These are phyloP conservation scores for Drosophila sordidula DNA, from an alignment of 2,888 invertebrate species.

Conservation along the genomic window DNA sequence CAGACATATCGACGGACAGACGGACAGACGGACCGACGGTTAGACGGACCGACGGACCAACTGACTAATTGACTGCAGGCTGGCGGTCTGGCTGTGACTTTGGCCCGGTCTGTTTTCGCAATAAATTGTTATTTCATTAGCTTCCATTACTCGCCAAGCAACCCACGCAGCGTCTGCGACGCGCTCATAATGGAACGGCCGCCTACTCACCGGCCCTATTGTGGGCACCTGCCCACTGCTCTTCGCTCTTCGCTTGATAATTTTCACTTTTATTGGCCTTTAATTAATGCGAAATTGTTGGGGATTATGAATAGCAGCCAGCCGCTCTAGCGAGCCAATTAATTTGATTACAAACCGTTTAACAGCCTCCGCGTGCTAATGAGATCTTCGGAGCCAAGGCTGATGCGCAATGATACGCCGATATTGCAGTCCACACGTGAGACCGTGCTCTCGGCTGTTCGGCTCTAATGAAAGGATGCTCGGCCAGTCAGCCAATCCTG, in stretches of 20 bases:
- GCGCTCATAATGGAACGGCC: slow-evolving; percentile 49
- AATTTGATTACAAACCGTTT: slow-evolving; percentile 72
- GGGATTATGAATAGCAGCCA: slow-evolving; percentile 67
- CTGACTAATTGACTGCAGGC: slow-evolving; percentile 27
- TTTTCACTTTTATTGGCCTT: slow-evolving; percentile 69
- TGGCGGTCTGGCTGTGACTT: slow-evolving; percentile 17
- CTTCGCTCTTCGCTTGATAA: slow-evolving; percentile 29
- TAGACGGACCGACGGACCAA: slow-evolving; percentile 2
- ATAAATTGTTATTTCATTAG: slow-evolving; percentile 75
- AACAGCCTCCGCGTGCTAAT: slow-evolving; percentile 31
- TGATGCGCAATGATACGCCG: not conserved
- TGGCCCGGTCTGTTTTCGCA: slow-evolving; percentile 31
- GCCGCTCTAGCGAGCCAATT: slow-evolving; percentile 58
- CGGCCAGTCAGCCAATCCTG: not conserved
- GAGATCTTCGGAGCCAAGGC: slow-evolving; percentile 3
- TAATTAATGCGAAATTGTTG: slow-evolving; percentile 71
- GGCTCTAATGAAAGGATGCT: not conserved
- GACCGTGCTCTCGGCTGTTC: not conserved
- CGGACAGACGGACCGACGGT: no score
- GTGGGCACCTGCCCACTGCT: not conserved
- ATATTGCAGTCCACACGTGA: slow-evolving; percentile 10
- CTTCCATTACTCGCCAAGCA: slow-evolving; percentile 59
- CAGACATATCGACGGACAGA: slow-evolving; percentile 9
- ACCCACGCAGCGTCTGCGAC: slow-evolving; percentile 48
- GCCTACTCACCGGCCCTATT: slow-evolving; percentile 43